phyloP scores from a whole-genome alignment of 2,113 vertebrate genomes.

The Chaetorhynchus papuensis region DNA sequence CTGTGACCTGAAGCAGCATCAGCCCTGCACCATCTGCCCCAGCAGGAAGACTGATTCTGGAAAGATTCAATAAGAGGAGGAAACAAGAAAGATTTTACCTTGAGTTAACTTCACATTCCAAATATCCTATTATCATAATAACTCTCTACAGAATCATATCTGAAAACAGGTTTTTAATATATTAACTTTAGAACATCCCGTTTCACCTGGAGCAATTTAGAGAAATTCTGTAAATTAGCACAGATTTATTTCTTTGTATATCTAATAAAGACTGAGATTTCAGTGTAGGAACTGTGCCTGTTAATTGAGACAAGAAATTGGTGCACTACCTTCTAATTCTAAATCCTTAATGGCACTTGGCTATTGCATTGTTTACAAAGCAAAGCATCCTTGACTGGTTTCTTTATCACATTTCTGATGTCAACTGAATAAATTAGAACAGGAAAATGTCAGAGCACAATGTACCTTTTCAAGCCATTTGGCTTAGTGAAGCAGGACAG shows the following conservation, averaged over 20 bases:
- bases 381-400: constrained; percentile 17
- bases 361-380: constrained; percentile 34
- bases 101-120: not conserved
- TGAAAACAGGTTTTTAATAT: not conserved
- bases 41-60: not conserved
- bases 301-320: not conserved
- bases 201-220: not conserved
- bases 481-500: not conserved
- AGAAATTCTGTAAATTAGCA: constrained; percentile 1
- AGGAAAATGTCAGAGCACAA: not conserved
- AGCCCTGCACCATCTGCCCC: not conserved
- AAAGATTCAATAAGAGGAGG: not conserved
- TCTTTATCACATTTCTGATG: constrained; percentile 42
- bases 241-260: not conserved
- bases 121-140: not conserved
- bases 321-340: not conserved
- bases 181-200: not conserved
- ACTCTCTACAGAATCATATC: not conserved
- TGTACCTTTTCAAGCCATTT: not conserved
- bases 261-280: not conserved
- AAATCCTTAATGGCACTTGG: not conserved
- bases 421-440: constrained; percentile 42
- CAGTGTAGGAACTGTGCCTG: not conserved
- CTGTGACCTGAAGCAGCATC: not conserved
- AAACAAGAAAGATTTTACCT: not conserved